Evolutionary conservation across 1,140 invertebrate genomes (phyloP).

Genomic region (Chironomus striatipennis): DNA sequence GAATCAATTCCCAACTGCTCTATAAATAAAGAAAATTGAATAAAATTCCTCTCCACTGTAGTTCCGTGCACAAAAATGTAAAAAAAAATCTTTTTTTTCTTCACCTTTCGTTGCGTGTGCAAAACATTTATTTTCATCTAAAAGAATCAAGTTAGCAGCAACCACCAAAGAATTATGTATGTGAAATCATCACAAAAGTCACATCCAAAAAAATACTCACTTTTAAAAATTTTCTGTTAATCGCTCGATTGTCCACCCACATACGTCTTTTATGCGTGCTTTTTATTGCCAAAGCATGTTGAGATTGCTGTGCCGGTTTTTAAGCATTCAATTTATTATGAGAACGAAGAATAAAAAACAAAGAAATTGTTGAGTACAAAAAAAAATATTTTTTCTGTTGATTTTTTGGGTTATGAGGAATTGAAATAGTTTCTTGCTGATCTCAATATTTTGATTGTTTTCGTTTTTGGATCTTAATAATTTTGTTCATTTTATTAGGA

Average conservation of each 20-base stretch:
- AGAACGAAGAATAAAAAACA: too few species aligned
- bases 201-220: not conserved
- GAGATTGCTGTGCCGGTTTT: not conserved
- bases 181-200: not conserved
- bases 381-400: too few species aligned
- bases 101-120: not conserved
- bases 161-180: not conserved
- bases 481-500: too few species aligned
- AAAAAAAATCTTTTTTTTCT: not conserved
- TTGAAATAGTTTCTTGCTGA: too few species aligned
- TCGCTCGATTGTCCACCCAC: not conserved
- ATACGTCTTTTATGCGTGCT: not conserved
- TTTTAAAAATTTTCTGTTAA: not conserved
- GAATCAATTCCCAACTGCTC: too few species aligned
- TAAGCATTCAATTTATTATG: too few species aligned
- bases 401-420: too few species aligned
- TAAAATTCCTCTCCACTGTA: not conserved
- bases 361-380: too few species aligned
- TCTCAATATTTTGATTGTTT: too few species aligned
- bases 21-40: too few species aligned
- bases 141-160: too few species aligned
- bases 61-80: slow-evolving; percentile 5
- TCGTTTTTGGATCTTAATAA: too few species aligned
- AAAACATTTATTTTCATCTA: not conserved
- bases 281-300: not conserved